Evolutionary conservation across 2,113 vertebrate species (phyloP).

Genomic region (Paraplagusia blochii): DNA sequence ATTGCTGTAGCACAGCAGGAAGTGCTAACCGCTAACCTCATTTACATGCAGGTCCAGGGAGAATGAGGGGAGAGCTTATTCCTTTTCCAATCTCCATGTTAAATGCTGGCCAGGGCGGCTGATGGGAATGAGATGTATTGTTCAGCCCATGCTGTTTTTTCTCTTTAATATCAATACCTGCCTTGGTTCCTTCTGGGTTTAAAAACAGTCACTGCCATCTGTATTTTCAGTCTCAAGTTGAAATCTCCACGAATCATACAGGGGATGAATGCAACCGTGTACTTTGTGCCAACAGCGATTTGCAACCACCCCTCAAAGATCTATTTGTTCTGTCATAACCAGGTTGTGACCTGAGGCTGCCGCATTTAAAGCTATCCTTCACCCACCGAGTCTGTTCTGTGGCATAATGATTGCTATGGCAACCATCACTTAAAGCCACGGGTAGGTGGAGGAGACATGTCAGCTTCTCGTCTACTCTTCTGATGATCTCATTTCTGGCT

Average conservation of each 20-base stretch:
- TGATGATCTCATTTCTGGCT: slow-evolving; percentile 77
- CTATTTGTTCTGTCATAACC: slow-evolving; percentile 68
- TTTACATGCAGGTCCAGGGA: slow-evolving; percentile 80
- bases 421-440: slow-evolving; percentile 78
- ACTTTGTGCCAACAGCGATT: slow-evolving; percentile 43
- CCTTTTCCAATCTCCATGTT: slow-evolving; percentile 80
- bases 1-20: slow-evolving; percentile 72
- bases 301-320: slow-evolving; percentile 49
- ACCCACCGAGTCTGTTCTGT: slow-evolving; percentile 68
- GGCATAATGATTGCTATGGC: slow-evolving; percentile 80
- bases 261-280: slow-evolving; percentile 46
- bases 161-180: slow-evolving; percentile 62
- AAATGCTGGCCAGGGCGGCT: slow-evolving; percentile 76
- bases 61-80: slow-evolving; percentile 67
- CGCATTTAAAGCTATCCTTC: slow-evolving; percentile 73
- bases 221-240: slow-evolving; percentile 36
- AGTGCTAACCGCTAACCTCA: slow-evolving; percentile 77
- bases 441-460: slow-evolving; percentile 75
- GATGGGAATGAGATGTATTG: slow-evolving; percentile 73
- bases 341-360: slow-evolving; percentile 73
- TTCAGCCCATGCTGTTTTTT: slow-evolving; percentile 60
- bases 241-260: slow-evolving; percentile 45
- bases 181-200: slow-evolving; percentile 47
- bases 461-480: slow-evolving; percentile 69
- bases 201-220: slow-evolving; percentile 35